Evolutionary conservation across 2,888 invertebrate species (phyloP), one percentile per base, ranked within the genome.

Genomic region (Atrina japonica): DNA sequence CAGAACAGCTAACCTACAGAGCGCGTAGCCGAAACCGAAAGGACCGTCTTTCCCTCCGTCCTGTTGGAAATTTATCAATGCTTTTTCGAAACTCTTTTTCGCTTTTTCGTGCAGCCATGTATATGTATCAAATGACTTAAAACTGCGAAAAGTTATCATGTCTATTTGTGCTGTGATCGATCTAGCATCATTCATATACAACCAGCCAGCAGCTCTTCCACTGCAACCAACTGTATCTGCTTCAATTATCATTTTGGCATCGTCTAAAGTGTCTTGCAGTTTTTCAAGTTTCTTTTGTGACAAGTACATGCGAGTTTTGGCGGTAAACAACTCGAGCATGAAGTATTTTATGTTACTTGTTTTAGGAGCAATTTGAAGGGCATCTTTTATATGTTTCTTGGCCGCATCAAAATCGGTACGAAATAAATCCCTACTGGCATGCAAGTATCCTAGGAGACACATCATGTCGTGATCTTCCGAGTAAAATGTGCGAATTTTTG

Each of bases 11-110:
- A 80, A 60, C 30, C 76, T 61, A 64, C 77, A 78, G 0, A 78
- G 64, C 0, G 77, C 77, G 56, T 75, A 80, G 0, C 76, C 80
- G 35, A 76, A 76, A 5, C 80, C 80, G 59, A 80, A 80, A 18
- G 77, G 80, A 7, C 80, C 80, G 53, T 80, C 80, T 59, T 80
- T 80, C 11, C 80, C 80, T 45, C 76, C 76, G 65, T 80, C 80
- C 47, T 53, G 41, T 45, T 76, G 71, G 52, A 80, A 80, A 61
- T 80, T 75, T 2, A 60, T 72, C 66, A 80, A 73, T 18, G 77
- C 66, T 27, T 69, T 56, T 47, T 76, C 73, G 30, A 80, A 76
- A 53, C 77, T 78, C 43, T 58, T 52, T 59, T 73, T 72, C 1
- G 80, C 77, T 21, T 61, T 35, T 49, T 65, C 60, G 53, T 72